Percentiles rank a stretch among this genome's conserved stretches.
These are phyloP conservation scores for Harmothoe impar DNA, from an alignment of 2,888 invertebrate species.

Conservation along the genomic window DNA sequence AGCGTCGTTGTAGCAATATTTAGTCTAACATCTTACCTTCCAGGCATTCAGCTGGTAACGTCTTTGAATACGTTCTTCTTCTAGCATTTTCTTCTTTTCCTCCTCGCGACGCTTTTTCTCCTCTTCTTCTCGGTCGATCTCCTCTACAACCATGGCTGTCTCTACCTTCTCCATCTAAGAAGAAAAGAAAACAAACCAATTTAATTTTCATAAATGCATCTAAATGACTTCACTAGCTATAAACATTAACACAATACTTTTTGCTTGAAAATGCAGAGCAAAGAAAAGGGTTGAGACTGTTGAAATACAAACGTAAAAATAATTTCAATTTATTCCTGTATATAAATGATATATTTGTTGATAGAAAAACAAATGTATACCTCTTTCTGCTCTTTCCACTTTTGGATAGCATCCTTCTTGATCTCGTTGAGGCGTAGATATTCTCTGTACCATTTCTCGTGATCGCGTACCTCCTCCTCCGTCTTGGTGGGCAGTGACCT, in stretches of 20 bases:
- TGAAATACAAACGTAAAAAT: too few species aligned
- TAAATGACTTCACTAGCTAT: too few species aligned
- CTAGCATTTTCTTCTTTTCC: conserved; percentile 72
- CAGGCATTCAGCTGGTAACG: conserved; percentile 79
- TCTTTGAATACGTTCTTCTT: conserved; percentile 76
- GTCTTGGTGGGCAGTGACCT: conserved; percentile 79
- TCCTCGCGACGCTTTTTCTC: conserved; percentile 71
- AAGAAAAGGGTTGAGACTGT: too few species aligned
- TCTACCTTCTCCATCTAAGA: conserved; percentile 78
- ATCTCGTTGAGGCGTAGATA: conserved; percentile 79
- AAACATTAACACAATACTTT: too few species aligned
- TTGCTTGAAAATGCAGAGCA: too few species aligned
- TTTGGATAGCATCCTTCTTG: conserved; percentile 82
- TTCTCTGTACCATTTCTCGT: conserved; percentile 82
- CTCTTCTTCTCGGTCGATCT: conserved; percentile 71
- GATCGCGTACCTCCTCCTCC: conserved; percentile 79
- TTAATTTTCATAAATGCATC: too few species aligned
- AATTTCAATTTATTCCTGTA: too few species aligned
- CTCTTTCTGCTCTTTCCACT: conserved; percentile 81
- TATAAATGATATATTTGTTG: too few species aligned
- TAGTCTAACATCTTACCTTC: conserved; percentile 77
- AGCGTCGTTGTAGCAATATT: too few species aligned
- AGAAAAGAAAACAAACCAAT: not conserved
- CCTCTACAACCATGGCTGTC: conserved; percentile 70
- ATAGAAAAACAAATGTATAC: too few species aligned